Conservation (phyloP, 2,113 vertebrate genomes). For the Merops nubicus region DNA sequence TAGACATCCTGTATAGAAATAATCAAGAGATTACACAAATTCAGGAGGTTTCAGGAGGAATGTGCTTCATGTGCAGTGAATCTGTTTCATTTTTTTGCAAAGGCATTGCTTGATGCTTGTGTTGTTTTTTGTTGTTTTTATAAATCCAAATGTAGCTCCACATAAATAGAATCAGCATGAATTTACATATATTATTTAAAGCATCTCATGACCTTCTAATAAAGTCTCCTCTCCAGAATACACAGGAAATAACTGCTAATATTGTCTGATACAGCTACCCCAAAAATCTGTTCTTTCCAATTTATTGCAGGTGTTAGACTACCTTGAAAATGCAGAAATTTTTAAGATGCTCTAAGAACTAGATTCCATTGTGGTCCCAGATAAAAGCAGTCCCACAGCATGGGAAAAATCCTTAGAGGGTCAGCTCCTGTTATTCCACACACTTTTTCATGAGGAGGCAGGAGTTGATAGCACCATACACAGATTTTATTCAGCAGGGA, state of each 20-base stretch:
- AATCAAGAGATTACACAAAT: not conserved
- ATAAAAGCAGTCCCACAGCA: not conserved
- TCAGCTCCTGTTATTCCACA: not conserved
- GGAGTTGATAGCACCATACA: not conserved
- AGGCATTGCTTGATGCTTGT: not conserved
- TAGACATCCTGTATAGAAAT: not conserved
- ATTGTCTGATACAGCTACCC: fast-evolving
- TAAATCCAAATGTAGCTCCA: not conserved
- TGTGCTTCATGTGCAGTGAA: not conserved
- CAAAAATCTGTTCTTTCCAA: fast-evolving
- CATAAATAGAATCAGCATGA: not conserved
- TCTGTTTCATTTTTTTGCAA: not conserved
- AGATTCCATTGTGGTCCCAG: not conserved
- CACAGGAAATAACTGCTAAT: not conserved
- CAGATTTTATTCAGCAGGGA: not conserved
- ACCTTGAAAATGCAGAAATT: not conserved
- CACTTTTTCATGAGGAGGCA: not conserved
- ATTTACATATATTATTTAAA: not conserved
- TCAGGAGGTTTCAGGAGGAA: not conserved
- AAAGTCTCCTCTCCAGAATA: too few species aligned
- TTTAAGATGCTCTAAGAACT: not conserved
- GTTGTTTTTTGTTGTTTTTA: not conserved
- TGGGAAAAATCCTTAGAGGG: not conserved
- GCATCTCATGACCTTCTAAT: not conserved
- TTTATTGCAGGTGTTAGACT: not conserved